Evolutionary conservation across 2,888 invertebrate species (phyloP), one percentile per base, ranked within the genome.

Genomic region (Ypsolopha sequella): DNA sequence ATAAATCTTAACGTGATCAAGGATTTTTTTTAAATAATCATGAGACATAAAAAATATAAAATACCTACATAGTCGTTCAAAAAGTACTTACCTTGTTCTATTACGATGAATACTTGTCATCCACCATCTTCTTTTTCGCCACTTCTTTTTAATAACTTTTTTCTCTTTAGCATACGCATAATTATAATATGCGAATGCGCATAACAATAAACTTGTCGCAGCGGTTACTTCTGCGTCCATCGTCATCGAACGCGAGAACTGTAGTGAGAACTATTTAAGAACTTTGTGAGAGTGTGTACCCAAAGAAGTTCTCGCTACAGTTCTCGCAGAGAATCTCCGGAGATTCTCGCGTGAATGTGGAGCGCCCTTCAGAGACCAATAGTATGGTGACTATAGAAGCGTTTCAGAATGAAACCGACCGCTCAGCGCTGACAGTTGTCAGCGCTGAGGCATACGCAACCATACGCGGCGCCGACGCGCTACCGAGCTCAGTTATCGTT

Each of bases 341-440:
- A 48, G 53, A 53, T 51, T 53, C 53, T 53, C 48, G 50, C 41
- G 53, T 35, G 53, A 53, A 51, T 50, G 51, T 53, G 53, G 53
- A 53, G 53, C 50, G 53, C 50, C 39, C 50, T 43, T 14, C 41
- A 50, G n/a, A 10, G n/a, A n/a, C n/a, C n/a, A n/a, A n/a, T n/a
- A n/a, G n/a, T n/a, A n/a, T n/a, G n/a, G n/a, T n/a, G n/a, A n/a
- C n/a, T n/a, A n/a, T n/a, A n/a, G n/a, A n/a, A n/a, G n/a, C n/a
- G n/a, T n/a, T n/a, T n/a, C n/a, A n/a, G n/a, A n/a, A n/a, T n/a
- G n/a, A n/a, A n/a, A n/a, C n/a, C n/a, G n/a, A n/a, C n/a, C n/a
- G n/a, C n/a, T n/a, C n/a, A n/a, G n/a, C n/a, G n/a, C n/a, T n/a
- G n/a, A n/a, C n/a, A n/a, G n/a, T n/a, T n/a, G n/a, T n/a, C n/a